A percentile compares a stretch with the other conserved stretches of the same genome.
phyloP scores from a whole-genome alignment of 2,888 invertebrate species.

The Platypus cylindrus region DNA sequence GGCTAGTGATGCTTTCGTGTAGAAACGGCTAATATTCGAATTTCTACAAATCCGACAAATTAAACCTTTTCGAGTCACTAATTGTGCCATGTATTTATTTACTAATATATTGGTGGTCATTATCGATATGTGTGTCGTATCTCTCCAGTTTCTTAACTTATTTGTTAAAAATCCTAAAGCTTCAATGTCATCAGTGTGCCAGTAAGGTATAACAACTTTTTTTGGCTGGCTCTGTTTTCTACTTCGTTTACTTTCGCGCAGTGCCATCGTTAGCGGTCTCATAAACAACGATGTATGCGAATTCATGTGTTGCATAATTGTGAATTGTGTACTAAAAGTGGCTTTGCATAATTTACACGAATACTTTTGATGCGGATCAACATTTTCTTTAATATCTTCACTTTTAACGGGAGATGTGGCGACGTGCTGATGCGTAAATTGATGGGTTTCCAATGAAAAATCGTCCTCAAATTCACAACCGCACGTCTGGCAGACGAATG shows the following conservation, averaged over 20 bases:
- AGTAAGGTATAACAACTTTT: conserved; percentile 33
- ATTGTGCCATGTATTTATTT: conserved; percentile 32
- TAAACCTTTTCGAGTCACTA: conserved; percentile 29
- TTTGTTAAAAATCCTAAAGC: conserved; percentile 26
- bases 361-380: conserved; percentile 34
- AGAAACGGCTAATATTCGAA: conserved; percentile 33
- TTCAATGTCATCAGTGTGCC: conserved; percentile 29
- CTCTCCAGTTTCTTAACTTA: conserved; percentile 26
- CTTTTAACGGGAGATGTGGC: conserved; percentile 39
- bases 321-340: conserved; percentile 34
- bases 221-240: conserved; percentile 42
- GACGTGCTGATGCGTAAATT: conserved; percentile 35
- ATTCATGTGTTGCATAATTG: conserved; percentile 39
- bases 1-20: conserved; percentile 35
- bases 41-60: conserved; percentile 32
- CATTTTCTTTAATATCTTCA: conserved; percentile 33
- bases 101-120: conserved; percentile 24
- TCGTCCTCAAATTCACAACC: conserved; percentile 43
- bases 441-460: conserved; percentile 38
- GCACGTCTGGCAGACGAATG: conserved; percentile 40
- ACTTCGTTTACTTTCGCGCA: conserved; percentile 22
- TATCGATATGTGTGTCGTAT: conserved; percentile 19
- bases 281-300: conserved; percentile 32
- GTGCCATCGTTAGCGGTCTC: conserved; percentile 24
- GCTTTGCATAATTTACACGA: conserved; percentile 37